Evolutionary conservation across 2,113 vertebrate genomes (phyloP), one percentile per base, ranked within the genome.

Genomic region (Nesoenas mayeri): DNA sequence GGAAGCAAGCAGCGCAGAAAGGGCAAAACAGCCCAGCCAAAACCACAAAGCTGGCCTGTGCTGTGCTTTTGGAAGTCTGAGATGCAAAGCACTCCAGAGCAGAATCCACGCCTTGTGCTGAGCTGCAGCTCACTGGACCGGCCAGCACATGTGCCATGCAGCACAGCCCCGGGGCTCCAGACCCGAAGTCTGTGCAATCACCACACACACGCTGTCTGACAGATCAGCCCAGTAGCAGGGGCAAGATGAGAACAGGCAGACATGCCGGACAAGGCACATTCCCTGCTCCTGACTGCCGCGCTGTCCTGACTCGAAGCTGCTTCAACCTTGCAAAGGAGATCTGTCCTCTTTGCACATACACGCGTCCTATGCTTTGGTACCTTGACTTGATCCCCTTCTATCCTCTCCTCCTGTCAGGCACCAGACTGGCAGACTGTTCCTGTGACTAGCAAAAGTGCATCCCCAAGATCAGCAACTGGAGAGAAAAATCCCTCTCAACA

Each of bases 241-340:
- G 21, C 67, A 79, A 28, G 24, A 73, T 50, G 12, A 79, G 48
- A 88, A 88, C 14, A 44, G 79, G 70, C 17, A 85, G 34, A 57
- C 15, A 7, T 5, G n/a, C 61, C 51, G 38, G 65, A 50, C 47
- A 74, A 54, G n/a, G 17, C 1, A 0, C 29, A 28, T 11, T 66
- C 31, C 32, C 51, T 0, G 0, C 29, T 70, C 26, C 56, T n/a
- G 44, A 47, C 12, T 78, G 54, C 32, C 0, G 0, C 2, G 9
- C 77, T 58, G 53, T 42, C 36, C 72, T 38, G 5, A 44, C 18
- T 24, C 26, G 19, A 24, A 47, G 48, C 8, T 74, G 58, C 53
- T 57, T 62, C 66, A 79, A 3, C 16, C 31, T 24, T 5, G 18
- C 31, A 67, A 51, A 31, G 29, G 48, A 72, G 15, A 53, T 65